A percentile compares a stretch with the other conserved stretches of the same genome.
phyloP scores from a whole-genome alignment of 2,888 invertebrate genomes.

The Ectemnius lituratus region DNA sequence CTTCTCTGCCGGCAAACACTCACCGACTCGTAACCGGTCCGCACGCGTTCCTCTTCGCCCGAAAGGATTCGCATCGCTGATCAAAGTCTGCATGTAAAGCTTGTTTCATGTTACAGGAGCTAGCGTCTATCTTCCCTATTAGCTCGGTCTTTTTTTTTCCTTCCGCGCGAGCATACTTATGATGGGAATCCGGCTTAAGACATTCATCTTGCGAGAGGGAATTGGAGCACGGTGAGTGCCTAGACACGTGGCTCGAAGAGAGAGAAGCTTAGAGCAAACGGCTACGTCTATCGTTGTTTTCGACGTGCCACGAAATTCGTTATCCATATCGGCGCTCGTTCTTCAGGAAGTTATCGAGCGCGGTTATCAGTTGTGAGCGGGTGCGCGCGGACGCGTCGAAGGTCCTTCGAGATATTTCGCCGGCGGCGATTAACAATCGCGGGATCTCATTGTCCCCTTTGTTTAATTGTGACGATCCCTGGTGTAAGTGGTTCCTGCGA shows the following conservation, averaged over 20 bases:
- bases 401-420: slow-evolving; percentile 5
- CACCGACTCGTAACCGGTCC: background rate
- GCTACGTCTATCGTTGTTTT: background rate
- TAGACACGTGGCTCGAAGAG: background rate
- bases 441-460: background rate
- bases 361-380: background rate
- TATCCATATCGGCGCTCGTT: slow-evolving; percentile 1
- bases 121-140: no score
- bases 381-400: background rate
- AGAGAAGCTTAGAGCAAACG: background rate
- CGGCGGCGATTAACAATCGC: background rate
- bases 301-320: slow-evolving; percentile 1
- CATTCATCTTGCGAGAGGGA: no score
- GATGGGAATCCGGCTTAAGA: no score
- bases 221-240: background rate
- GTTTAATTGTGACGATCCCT: background rate
- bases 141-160: no score
- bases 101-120: no score
- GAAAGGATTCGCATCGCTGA: no score
- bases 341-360: slow-evolving; percentile 9
- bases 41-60: no score
- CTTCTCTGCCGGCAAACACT: slow-evolving; percentile 57
- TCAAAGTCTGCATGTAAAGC: no score
- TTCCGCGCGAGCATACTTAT: no score
- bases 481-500: background rate